phyloP scores from a whole-genome alignment of 2,797 vertebrate species.

The Enteromius trimaculatus region DNA sequence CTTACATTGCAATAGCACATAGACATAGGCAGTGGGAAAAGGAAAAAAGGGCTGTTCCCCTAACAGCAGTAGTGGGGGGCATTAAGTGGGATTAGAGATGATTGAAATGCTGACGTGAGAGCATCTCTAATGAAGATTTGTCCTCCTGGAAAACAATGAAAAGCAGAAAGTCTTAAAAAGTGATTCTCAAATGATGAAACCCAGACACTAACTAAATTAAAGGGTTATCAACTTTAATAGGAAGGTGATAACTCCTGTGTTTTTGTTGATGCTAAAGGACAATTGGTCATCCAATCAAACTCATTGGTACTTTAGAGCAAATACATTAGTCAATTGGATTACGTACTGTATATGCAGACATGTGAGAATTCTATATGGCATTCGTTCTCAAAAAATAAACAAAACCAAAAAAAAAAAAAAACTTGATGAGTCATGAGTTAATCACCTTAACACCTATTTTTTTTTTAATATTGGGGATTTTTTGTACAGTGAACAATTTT shows the following conservation, averaged over 20 bases:
- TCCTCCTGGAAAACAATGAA: constrained; percentile 65
- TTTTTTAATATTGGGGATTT: too few relatives aligned
- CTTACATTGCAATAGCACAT: background rate
- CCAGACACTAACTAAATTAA: background rate
- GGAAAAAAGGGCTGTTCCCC: constrained; percentile 19
- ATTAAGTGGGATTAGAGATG: constrained; percentile 79
- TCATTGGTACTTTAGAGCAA: background rate
- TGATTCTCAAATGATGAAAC: background rate
- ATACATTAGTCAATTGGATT: background rate
- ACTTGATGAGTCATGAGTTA: too few relatives aligned
- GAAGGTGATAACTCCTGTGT: background rate
- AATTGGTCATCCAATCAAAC: background rate
- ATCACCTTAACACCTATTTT: too few relatives aligned
- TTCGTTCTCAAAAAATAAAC: background rate
- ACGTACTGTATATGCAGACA: background rate
- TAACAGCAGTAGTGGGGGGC: constrained; percentile 74
- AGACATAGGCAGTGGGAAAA: background rate
- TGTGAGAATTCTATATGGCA: too few relatives aligned
- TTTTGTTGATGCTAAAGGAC: background rate
- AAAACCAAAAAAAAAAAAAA: too few relatives aligned
- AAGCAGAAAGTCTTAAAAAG: background rate
- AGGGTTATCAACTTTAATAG: background rate
- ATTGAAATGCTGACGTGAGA: constrained; percentile 79
- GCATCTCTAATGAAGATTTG: constrained; percentile 72
- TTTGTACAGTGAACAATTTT: background rate